These are phyloP conservation scores for Globodera rostochiensis DNA, from an alignment of 1,140 invertebrate genomes.

Conservation along the genomic window DNA sequence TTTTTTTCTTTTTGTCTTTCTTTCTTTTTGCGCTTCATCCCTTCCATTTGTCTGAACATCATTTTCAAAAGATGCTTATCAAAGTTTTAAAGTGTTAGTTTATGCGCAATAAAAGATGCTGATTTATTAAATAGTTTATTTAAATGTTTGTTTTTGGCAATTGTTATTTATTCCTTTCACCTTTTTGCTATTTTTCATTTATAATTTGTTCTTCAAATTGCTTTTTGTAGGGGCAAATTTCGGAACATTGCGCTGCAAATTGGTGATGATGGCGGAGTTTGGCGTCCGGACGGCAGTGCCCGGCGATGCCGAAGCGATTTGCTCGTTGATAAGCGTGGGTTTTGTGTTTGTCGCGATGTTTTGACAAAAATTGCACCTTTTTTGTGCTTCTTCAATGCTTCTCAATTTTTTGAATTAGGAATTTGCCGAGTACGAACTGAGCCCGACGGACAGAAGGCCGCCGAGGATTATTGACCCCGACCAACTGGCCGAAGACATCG, in stretches of 20 bases:
- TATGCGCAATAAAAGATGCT: too few relatives aligned
- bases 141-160: too few relatives aligned
- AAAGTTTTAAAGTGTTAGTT: background rate
- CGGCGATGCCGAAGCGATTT: background rate
- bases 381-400: too few relatives aligned
- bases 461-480: conserved; percentile 3
- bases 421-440: background rate
- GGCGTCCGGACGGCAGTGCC: background rate
- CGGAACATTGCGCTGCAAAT: too few relatives aligned
- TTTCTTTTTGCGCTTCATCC: background rate
- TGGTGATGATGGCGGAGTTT: background rate
- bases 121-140: too few relatives aligned
- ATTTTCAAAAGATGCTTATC: background rate
- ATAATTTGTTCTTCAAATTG: too few relatives aligned
- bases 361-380: too few relatives aligned
- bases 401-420: too few relatives aligned
- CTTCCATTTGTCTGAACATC: too few relatives aligned
- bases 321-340: background rate
- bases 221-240: too few relatives aligned
- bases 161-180: too few relatives aligned
- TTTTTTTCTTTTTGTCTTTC: background rate
- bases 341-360: background rate
- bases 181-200: too few relatives aligned
- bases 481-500: background rate
- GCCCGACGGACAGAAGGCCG: background rate